Base-by-base conservation (phyloP, 1,140 invertebrate genomes). In the Platyura marginata region DNA sequence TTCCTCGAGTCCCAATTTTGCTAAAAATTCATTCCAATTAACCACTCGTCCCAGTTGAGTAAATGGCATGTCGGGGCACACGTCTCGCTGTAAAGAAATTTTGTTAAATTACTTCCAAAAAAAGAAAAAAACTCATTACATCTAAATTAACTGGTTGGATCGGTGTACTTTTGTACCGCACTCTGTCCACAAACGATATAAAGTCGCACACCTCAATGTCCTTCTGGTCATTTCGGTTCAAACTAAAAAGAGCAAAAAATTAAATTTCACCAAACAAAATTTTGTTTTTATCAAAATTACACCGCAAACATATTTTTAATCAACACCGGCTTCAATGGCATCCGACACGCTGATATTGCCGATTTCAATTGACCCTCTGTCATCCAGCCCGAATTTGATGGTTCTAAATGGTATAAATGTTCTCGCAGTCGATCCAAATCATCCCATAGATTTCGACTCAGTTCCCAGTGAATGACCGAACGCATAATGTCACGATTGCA, bases 391-490 rank as follows among this genome's bases (percentile, higher is more conserved):
- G 55, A 63, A 46, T 62, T 66, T 0, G 56, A 44, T 22, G 67
- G 64, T 52, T 84, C 80, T 9, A 70, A 66, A 47, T 77, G 70
- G 22, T 65, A 47, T 22, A 86, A 65, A 44, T 74, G 71, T 51
- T 81, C 78, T 32, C 64, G 57, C 0, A 85, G 50, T 3, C 78
- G 65, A 5, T 71, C 70, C 5, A 75, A 61, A 40, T 77, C 73
- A 48, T 79, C 69, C 75, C 79, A 84, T 1, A 82, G 51, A 3
- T 65, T 62, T 2, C 77, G 68, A n/a, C 72, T 71, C 21, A 85
- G 47, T 44, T 79, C 75, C 23, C 71, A 68, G 38, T 82, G 77
- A 1, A 79, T 71, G n/a, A 80, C 54, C 1, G 69, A 68, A 19
- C 70, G 66, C 15, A 63, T 51, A 62, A 51, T 48, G 54, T 56